Percentiles rank a stretch among this genome's conserved stretches.
phyloP scores from a whole-genome alignment of 2,113 vertebrate genomes.

The Pseudonaja textilis region DNA sequence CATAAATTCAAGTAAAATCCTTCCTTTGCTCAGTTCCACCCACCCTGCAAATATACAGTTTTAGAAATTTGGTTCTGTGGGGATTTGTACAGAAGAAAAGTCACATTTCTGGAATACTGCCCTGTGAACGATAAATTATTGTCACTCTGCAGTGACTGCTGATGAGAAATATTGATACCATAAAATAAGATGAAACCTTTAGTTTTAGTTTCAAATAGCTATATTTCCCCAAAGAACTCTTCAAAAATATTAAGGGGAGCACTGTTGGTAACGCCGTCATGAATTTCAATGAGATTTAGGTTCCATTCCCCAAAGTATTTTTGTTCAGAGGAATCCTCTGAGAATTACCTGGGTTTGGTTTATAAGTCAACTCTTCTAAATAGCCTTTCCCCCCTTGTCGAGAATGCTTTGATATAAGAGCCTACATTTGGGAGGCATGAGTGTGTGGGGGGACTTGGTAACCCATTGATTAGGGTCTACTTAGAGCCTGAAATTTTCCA shows the following conservation, averaged over 20 bases:
- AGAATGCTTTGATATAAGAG: not conserved
- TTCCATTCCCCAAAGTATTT: constrained; percentile 25
- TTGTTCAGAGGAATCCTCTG: constrained; percentile 3
- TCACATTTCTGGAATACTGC: not conserved
- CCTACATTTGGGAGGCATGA: not conserved
- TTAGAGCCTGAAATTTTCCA: not conserved
- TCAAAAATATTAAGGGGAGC: not conserved
- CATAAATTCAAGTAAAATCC: constrained; percentile 5
- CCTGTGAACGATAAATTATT: not conserved
- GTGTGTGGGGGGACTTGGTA: not conserved
- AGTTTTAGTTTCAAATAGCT: not conserved
- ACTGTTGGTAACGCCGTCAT: constrained; percentile 1
- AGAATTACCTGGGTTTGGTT: constrained; percentile 18
- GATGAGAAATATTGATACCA: constrained; percentile 23
- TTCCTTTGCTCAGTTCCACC: not conserved
- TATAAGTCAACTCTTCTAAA: constrained; percentile 19
- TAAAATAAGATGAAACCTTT: constrained; percentile 17
- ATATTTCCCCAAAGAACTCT: not conserved
- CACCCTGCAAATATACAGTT: constrained; percentile 1
- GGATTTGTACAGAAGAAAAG: not conserved
- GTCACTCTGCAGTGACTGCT: not conserved
- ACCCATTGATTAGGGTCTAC: not conserved
- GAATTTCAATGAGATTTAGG: constrained; percentile 33
- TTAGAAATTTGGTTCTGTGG: constrained; percentile 10
- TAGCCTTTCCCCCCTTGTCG: not conserved